phyloP scores from a whole-genome alignment of 2,888 invertebrate species.

The Dexiosoma caninum region DNA sequence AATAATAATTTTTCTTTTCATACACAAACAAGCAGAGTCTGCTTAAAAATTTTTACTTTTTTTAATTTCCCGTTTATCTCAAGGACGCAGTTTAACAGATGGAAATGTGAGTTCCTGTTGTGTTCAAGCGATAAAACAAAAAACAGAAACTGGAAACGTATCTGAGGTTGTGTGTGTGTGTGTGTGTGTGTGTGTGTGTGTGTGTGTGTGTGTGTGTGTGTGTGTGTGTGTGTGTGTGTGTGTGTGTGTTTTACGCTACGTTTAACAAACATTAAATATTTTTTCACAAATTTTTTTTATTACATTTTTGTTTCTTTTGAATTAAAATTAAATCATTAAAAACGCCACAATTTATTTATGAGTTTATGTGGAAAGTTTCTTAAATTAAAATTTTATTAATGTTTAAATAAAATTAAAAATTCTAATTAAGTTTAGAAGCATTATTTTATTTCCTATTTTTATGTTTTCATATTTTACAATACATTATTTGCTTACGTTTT shows the following conservation, averaged over 20 bases:
- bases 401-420: conserved; percentile 4
- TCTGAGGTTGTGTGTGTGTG: neutral
- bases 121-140: conserved; percentile 3
- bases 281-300: neutral
- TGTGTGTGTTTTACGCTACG: neutral
- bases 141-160: neutral
- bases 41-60: neutral
- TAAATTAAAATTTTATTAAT: conserved; percentile 19
- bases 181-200: neutral
- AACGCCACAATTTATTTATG: neutral
- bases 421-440: conserved; percentile 15
- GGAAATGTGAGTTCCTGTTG: conserved; percentile 9
- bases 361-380: neutral
- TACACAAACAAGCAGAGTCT: neutral
- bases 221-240: neutral
- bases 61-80: conserved; percentile 23
- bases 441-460: neutral
- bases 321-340: neutral
- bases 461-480: neutral
- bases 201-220: neutral
- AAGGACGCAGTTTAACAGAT: conserved; percentile 2
- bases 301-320: neutral
- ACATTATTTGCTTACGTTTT: neutral
- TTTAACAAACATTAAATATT: neutral
- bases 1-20: neutral